A percentile compares a stretch with the other conserved stretches of the same genome.
Conservation (phyloP, 2,113 vertebrate genomes). For the Cardinalis cardinalis region DNA sequence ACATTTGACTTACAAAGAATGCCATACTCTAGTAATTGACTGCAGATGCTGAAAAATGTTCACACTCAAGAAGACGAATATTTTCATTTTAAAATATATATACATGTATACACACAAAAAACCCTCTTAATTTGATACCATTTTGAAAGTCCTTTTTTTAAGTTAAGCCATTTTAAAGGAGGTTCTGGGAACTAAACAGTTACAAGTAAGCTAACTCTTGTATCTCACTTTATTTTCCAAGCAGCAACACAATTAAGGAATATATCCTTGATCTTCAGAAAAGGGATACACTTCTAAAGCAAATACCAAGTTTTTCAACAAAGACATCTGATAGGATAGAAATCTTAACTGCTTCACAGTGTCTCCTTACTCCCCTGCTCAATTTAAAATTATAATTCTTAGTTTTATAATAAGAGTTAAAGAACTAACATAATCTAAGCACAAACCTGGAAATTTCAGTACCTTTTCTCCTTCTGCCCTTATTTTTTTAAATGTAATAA, state of each 20-base stretch:
- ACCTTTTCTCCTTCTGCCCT: not conserved
- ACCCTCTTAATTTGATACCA: not conserved
- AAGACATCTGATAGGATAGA: not conserved
- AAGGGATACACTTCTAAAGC: not conserved
- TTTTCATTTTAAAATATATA: not conserved
- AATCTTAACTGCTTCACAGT: not conserved
- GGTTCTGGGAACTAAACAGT: not conserved
- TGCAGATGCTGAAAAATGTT: constrained; percentile 46
- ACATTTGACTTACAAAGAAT: constrained; percentile 49
- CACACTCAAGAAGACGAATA: not conserved
- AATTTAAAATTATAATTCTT: not conserved
- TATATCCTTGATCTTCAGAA: not conserved
- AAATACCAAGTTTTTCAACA: not conserved
- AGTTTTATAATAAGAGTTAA: not conserved
- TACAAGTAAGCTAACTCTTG: not conserved
- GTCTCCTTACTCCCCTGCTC: not conserved
- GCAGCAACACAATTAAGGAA: not conserved
- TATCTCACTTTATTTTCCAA: not conserved
- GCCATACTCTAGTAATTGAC: not conserved
- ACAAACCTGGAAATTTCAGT: not conserved
- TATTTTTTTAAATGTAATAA: not conserved
- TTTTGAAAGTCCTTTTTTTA: not conserved
- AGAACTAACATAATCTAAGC: not conserved
- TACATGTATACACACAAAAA: not conserved
- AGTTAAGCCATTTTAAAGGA: not conserved